Base-by-base conservation (phyloP, 2,888 invertebrate genomes). In the Sinhomidia bicolor region DNA sequence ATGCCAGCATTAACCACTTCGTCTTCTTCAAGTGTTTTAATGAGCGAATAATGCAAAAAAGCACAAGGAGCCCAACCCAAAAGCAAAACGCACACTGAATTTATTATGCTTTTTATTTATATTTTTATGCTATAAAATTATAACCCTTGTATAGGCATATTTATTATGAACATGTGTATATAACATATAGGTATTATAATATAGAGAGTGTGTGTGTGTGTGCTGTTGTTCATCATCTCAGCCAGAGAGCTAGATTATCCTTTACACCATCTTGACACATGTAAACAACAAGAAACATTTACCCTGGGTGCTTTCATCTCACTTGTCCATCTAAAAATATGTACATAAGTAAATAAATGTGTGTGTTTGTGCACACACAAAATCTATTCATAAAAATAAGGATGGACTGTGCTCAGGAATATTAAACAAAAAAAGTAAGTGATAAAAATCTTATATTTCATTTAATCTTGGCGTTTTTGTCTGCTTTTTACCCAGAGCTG, bases 221-320 rank as follows among this genome's bases (percentile, higher is more conserved):
- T 29, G 71, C 71, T 60, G 29, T 47, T 62, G 60, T 41, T 60
- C 60, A 36, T 82, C 51, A 26, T 82, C 82, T 60, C 74, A n/a
- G n/a, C n/a, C n/a, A n/a, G n/a, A n/a, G n/a, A n/a, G n/a, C 17
- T 85, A 36, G 60, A 29, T 76, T 88, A 88, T 84, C 88, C 88
- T 88, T 79, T 80, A 88, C 88, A 88, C 88, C 84, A 88, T 88
- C 88, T 88, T 88, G 88, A 88, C 88, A 88, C 79, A 84, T 88
- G 88, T 88, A 88, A 88, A 88, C 88, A 88, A 88, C 36, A 41
- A 62, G 78, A 88, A 88, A 82, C 54, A 78, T 78, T 78, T 57
- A 78, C 78, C 20, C 78, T 57, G 78, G 78, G 83, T 83, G 88
- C 83, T 88, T 88, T 88, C 87, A 88, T 88, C 87, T 88, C 78